Base-by-base conservation (phyloP, 2,888 invertebrate genomes). In the Dryadula phaetusa region DNA sequence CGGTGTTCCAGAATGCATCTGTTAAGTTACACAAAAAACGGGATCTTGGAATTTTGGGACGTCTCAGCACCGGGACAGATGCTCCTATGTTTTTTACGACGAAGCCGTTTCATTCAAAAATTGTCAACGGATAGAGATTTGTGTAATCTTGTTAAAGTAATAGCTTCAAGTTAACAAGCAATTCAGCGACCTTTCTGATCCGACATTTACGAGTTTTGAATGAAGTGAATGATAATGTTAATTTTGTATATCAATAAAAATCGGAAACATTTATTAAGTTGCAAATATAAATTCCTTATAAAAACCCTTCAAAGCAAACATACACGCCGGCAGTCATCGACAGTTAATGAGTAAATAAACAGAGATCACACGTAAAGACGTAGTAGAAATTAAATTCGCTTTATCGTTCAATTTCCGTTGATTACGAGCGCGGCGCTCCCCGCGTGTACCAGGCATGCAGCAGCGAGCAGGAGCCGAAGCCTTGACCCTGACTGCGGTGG, bases 401-500 rank as follows among this genome's bases (percentile, higher is more conserved):
- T 87, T 87, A 85, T 83, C 82, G 79, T 77, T 77, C 80, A 79
- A 81, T 87, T 86, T 88, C 86, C 88, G 85, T 81, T 85, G 73
- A 75, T 74, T 60, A 74, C 80, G 74, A 75, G 81, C 74, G 79
- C 76, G 76, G 72, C 75, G 76, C 72, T 75, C 76, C 75, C 77
- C 77, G 77, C 77, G 77, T 77, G 78, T 82, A 91, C 88, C 82
- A 90, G 88, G 88, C 88, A 82, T 79, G 84, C 87, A 88, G 86
- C 81, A 86, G 81, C 79, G 83, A 81, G 86, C 85, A 88, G 89
- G 84, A 88, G 84, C 79, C 80, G 82, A 90, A 90, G 87, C 92
- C 92, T 92, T 92, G 92, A 92, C 91, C 92, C 92, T 92, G 91
- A 89, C 82, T 84, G 85, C 86, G 90, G 89, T 90, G 92, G 91